A percentile compares a stretch with the other conserved stretches of the same genome.
Conservation (phyloP, 2,113 vertebrate genomes). For the Dolichallabes microphthalmus region DNA sequence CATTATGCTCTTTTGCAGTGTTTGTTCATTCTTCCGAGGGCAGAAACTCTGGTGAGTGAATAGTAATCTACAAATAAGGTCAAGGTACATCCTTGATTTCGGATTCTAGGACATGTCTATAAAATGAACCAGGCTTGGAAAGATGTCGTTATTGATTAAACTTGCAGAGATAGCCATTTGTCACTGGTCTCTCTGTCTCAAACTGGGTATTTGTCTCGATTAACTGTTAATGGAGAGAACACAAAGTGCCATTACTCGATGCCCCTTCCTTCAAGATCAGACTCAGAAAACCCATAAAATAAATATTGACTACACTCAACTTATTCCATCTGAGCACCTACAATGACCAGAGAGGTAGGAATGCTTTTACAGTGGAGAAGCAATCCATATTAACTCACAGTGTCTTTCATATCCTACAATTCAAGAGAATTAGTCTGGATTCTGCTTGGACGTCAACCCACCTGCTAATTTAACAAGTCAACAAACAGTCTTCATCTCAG, state of each 20-base stretch:
- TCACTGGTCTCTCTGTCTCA: neutral
- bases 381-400: neutral
- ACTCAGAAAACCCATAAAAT: neutral
- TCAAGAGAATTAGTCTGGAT: neutral
- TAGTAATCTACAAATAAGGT: neutral
- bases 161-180: neutral
- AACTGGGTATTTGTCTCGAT: neutral
- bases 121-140: neutral
- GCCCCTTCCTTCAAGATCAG: neutral
- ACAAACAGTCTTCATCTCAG: neutral
- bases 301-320: neutral
- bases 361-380: neutral
- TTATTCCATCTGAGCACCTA: neutral
- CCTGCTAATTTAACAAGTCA: neutral
- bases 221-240: neutral
- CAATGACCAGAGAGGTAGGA: neutral
- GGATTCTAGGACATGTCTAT: neutral
- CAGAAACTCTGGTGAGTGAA: neutral
- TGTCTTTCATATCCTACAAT: neutral
- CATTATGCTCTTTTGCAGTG: neutral
- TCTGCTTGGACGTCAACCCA: neutral
- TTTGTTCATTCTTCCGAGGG: neutral
- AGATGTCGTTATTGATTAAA: neutral
- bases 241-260: neutral
- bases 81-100: neutral